A percentile compares a stretch with the other conserved stretches of the same genome.
phyloP scores from a whole-genome alignment of 2,113 vertebrate species.

The Ochotona princeps region DNA sequence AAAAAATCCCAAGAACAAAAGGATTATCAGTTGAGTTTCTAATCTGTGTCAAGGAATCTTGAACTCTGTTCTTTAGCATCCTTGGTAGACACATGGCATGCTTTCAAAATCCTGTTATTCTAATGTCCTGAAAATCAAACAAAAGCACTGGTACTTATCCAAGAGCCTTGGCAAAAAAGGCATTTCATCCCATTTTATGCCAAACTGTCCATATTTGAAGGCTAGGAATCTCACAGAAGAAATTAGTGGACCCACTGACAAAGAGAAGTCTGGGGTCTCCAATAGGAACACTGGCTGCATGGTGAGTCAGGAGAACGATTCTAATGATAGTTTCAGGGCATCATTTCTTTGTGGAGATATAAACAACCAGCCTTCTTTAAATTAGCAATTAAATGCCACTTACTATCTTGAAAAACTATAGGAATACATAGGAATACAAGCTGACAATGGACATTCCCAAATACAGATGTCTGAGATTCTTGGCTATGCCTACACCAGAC shows the following conservation, averaged over 20 bases:
- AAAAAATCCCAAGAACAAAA: conserved; percentile 19
- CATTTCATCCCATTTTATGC: not conserved
- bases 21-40: not conserved
- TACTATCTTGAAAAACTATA: conserved; percentile 53
- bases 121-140: not conserved
- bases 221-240: not conserved
- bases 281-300: not conserved
- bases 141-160: not conserved
- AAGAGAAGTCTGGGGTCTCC: not conserved
- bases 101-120: conserved; percentile 10
- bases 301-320: conserved; percentile 51
- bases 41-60: not conserved
- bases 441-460: conserved; percentile 57
- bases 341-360: conserved; percentile 35
- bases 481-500: not conserved
- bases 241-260: not conserved
- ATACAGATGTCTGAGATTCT: not conserved
- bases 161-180: not conserved
- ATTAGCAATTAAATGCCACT: conserved; percentile 61
- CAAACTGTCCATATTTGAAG: not conserved
- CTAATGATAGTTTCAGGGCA: conserved; percentile 58
- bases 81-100: not conserved
- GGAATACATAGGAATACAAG: not conserved
- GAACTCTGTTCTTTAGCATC: not conserved
- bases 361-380: conserved; percentile 54